Percentiles rank a stretch among this genome's conserved stretches.
These are phyloP conservation scores for Leptopilina myrica DNA, from an alignment of 2,888 invertebrate species.

Conservation along the genomic window DNA sequence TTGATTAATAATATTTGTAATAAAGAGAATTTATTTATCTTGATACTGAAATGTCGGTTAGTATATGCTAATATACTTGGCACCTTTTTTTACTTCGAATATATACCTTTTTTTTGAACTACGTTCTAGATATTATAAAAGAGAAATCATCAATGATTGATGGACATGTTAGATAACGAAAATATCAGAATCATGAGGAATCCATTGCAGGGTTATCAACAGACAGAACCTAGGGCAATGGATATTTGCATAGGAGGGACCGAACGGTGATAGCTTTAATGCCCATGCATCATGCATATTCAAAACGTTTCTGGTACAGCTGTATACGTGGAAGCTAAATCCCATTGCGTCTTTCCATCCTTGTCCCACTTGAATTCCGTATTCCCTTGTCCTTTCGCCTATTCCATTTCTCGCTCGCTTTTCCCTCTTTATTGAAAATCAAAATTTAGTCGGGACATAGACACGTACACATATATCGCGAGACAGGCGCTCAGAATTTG, in stretches of 20 bases:
- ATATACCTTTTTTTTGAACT: too few relatives aligned
- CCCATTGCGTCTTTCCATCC: conserved; percentile 67
- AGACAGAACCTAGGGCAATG: conserved; percentile 63
- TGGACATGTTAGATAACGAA: conserved; percentile 46
- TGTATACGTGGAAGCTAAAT: conserved; percentile 75
- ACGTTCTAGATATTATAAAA: background rate
- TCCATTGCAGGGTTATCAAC: conserved; percentile 58
- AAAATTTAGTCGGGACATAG: conserved; percentile 71
- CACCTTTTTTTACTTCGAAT: too few relatives aligned
- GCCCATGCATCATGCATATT: conserved; percentile 76
- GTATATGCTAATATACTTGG: too few relatives aligned
- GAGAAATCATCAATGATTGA: conserved; percentile 20
- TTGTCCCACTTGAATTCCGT: conserved; percentile 50
- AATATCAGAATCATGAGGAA: conserved; percentile 66
- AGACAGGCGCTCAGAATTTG: conserved; percentile 21
- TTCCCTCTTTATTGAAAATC: conserved; percentile 72
- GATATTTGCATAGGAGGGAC: conserved; percentile 74
- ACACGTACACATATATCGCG: background rate
- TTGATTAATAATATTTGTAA: too few relatives aligned
- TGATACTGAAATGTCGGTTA: too few relatives aligned
- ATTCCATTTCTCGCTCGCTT: conserved; percentile 49
- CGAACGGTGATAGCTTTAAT: conserved; percentile 70
- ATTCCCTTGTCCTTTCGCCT: conserved; percentile 44
- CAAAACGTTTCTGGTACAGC: conserved; percentile 73
- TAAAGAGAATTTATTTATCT: too few relatives aligned